These are phyloP conservation scores for Rhopalosiphum maidis DNA, from an alignment of 1,140 invertebrate species.

Conservation along the genomic window DNA sequence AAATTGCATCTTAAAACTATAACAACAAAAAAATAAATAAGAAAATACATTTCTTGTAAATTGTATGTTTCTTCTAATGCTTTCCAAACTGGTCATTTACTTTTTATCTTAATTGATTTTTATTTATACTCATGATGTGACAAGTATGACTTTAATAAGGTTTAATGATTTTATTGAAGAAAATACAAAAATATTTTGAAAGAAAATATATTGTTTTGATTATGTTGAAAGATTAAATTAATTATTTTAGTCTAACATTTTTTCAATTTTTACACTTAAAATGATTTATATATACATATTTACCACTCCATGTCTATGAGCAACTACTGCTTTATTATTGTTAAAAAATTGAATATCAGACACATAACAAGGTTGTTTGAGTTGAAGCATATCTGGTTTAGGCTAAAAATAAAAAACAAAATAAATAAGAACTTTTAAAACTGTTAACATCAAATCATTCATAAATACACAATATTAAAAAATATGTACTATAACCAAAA, in stretches of 20 bases:
- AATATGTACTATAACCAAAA: not conserved
- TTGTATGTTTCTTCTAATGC: too few species aligned
- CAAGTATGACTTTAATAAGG: too few species aligned
- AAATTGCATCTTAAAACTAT: too few species aligned
- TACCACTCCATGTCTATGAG: constrained; percentile 44
- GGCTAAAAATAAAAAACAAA: constrained; percentile 44
- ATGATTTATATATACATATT: not conserved
- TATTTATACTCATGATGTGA: too few species aligned
- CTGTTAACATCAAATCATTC: not conserved
- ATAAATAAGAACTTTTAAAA: not conserved
- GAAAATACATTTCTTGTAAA: too few species aligned
- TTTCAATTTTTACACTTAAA: too few species aligned
- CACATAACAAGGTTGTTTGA: constrained; percentile 39
- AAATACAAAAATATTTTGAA: too few species aligned
- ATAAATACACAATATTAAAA: not conserved
- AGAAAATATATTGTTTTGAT: too few species aligned
- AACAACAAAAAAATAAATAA: too few species aligned
- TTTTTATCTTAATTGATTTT: too few species aligned
- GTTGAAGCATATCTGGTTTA: constrained; percentile 52
- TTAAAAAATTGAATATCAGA: constrained; percentile 47
- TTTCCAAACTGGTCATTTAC: too few species aligned
- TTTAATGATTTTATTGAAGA: too few species aligned
- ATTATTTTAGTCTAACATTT: not conserved
- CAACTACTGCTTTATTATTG: constrained; percentile 37
- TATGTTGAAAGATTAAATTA: not conserved